These are phyloP conservation scores for Nothobranchius furzeri DNA, from an alignment of 2,113 vertebrate genomes.

Conservation along the genomic window DNA sequence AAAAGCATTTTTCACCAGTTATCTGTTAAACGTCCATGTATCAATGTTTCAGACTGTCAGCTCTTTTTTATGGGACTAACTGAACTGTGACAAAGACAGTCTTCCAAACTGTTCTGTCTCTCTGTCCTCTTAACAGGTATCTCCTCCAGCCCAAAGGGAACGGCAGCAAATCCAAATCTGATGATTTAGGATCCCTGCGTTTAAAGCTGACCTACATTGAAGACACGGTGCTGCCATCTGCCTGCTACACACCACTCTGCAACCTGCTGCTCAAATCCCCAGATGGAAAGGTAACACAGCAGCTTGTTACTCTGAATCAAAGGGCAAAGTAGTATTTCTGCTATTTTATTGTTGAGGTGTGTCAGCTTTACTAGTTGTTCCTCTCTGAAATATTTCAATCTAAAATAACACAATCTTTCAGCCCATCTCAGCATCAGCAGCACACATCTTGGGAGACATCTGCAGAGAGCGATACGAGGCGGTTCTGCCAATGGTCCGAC, in stretches of 20 bases:
- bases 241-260: slow-evolving; percentile 87
- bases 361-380: background rate
- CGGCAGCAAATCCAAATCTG: slow-evolving; percentile 91
- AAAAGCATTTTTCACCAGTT: too few relatives aligned
- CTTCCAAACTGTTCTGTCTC: too few relatives aligned
- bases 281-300: slow-evolving; percentile 86
- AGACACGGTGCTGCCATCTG: slow-evolving; percentile 93
- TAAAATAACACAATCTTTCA: slow-evolving; percentile 49
- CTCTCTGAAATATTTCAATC: background rate
- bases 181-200: slow-evolving; percentile 92
- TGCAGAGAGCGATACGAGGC: slow-evolving; percentile 92
- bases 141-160: slow-evolving; percentile 95
- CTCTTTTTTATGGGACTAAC: too few relatives aligned
- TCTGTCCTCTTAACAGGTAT: slow-evolving; percentile 82
- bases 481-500: slow-evolving; percentile 89
- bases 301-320: background rate
- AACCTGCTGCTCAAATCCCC: slow-evolving; percentile 94
- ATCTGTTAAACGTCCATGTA: too few relatives aligned
- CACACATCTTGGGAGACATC: slow-evolving; percentile 93
- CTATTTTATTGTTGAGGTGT: background rate
- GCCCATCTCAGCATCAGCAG: slow-evolving; percentile 94
- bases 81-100: too few relatives aligned
- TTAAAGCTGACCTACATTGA: slow-evolving; percentile 94
- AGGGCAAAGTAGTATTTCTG: background rate
- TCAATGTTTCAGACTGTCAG: too few relatives aligned